Evolutionary conservation across 1,140 invertebrate genomes (phyloP), one percentile per base, ranked within the genome.

Genomic region (Thereuonema tuberculata): DNA sequence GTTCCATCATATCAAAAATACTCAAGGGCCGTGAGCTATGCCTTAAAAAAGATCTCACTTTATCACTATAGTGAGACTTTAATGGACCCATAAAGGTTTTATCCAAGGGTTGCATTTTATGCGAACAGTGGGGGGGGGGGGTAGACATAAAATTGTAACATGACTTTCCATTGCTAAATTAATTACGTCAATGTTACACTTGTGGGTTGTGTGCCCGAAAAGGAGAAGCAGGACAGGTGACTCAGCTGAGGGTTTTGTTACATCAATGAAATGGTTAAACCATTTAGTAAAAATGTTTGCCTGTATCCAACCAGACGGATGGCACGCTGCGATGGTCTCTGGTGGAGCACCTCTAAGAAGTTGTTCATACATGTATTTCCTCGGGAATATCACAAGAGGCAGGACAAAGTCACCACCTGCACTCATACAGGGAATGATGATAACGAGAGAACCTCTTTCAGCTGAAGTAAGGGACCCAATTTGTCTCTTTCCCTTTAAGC

Each of bases 161-260:
- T 43, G 9, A 43, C n/a, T 43, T 43, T 43, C 37, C 37, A 9
- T 43, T 43, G 37, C 37, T n/a, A 12, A 12, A 43, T 43, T 43
- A n/a, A 43, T 43, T 9, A 43, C 37, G 37, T 43, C 37, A 43
- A 43, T 43, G n/a, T 43, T 43, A 12, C n/a, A n/a, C n/a, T 9
- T 43, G 37, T 43, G 37, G 9, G 37, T 43, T 12, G 37, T n/a
- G n/a, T 75, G 70, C 5, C 71, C 72, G 69, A 74, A 68, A 46
- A 73, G 62, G 28, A 75, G 43, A 3, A 74, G 62, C 12, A 75
- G 48, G 52, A 72, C 67, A 31, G 66, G 67, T 9, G 64, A 54
- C 12, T 68, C 66, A n/a, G n/a, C n/a, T n/a, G n/a, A n/a, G n/a
- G n/a, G n/a, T n/a, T n/a, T n/a, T n/a, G n/a, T n/a, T n/a, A 56